Percentiles rank a stretch among this genome's conserved stretches.
Evolutionary conservation across 1,140 invertebrate species (phyloP).

Genomic region (Diplogasteroides magnus): DNA sequence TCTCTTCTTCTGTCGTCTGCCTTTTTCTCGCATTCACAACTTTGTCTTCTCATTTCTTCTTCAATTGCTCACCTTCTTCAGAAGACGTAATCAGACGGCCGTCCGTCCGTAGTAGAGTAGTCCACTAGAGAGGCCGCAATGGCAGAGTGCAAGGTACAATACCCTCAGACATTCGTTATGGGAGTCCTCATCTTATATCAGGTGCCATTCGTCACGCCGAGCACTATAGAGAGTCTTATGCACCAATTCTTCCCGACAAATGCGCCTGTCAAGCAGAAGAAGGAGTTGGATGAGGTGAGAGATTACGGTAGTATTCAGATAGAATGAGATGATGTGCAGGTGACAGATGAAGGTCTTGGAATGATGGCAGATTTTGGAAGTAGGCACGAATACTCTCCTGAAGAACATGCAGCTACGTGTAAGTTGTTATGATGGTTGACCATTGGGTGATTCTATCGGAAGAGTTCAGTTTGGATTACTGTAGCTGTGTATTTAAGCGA

Average conservation of each 20-base stretch:
- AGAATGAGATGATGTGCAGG: neutral
- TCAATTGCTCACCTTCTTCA: too few species aligned
- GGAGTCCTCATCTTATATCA: neutral
- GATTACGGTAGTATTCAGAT: neutral
- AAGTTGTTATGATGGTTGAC: neutral
- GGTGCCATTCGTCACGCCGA: neutral
- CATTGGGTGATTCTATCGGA: neutral
- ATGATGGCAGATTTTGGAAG: neutral
- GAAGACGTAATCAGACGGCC: too few species aligned
- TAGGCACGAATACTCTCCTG: neutral
- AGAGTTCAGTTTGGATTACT: too few species aligned
- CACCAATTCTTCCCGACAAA: neutral
- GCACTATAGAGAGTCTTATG: neutral
- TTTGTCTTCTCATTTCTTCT: too few species aligned
- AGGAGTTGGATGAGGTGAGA: neutral
- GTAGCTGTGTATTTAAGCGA: neutral
- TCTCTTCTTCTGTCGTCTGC: too few species aligned
- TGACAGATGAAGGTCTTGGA: neutral
- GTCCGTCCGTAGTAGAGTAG: too few species aligned
- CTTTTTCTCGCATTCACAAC: too few species aligned
- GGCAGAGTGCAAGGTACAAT: neutral
- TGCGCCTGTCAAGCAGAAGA: neutral
- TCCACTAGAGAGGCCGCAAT: neutral
- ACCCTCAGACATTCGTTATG: neutral
- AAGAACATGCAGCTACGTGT: neutral